Conservation (phyloP, 2,113 vertebrate species). For the Arizona elegans region DNA sequence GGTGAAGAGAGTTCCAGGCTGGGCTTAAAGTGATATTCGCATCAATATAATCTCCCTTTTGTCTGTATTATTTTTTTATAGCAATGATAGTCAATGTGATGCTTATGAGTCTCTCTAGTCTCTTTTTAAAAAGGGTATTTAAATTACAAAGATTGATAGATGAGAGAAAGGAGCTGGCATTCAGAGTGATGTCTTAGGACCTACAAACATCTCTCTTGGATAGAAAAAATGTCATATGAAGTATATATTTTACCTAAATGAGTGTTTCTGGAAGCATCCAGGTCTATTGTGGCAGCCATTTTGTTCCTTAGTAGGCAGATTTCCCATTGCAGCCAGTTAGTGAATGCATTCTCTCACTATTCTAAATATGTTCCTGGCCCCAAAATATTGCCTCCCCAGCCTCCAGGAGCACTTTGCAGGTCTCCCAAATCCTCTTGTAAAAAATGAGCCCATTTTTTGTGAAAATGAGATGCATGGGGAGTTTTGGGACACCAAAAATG, state of each 20-base stretch:
- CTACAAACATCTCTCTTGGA: neutral
- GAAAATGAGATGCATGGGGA: too few species aligned
- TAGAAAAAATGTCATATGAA: neutral
- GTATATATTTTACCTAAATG: neutral
- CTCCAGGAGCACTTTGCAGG: too few species aligned
- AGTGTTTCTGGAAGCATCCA: neutral
- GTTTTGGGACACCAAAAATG: too few species aligned
- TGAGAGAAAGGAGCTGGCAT: neutral
- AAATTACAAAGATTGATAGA: neutral
- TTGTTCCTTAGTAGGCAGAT: neutral
- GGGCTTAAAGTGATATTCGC: neutral
- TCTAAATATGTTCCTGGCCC: neutral
- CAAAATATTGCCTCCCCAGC: neutral
- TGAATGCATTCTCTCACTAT: neutral
- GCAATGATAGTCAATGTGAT: neutral
- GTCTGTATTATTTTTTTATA: neutral
- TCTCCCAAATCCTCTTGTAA: too few species aligned
- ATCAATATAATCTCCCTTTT: neutral
- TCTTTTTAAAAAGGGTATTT: neutral
- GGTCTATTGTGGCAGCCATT: neutral
- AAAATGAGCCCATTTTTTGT: too few species aligned
- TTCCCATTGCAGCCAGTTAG: neutral
- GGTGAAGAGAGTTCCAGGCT: neutral
- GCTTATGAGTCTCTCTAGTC: neutral
- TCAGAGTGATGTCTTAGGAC: neutral